A percentile compares a stretch with the other conserved stretches of the same genome.
Conservation (phyloP, 2,113 vertebrate species). For the Centropristis striata region DNA sequence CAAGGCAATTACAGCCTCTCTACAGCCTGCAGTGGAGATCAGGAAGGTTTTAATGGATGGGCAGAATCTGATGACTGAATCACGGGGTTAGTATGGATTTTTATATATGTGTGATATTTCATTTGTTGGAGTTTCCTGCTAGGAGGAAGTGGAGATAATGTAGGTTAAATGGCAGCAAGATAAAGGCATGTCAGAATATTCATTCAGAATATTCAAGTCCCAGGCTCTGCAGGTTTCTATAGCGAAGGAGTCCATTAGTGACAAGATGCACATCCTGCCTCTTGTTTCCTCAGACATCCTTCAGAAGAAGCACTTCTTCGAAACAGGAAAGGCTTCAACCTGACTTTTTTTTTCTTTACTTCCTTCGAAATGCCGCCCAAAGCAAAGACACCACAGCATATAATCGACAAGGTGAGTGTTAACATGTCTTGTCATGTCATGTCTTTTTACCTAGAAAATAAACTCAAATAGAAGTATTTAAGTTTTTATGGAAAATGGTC, state of each 20-base stretch:
- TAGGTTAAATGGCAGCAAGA: slow-evolving; percentile 13
- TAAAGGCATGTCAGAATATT: slow-evolving; percentile 12
- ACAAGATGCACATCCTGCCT: background rate
- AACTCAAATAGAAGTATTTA: no score
- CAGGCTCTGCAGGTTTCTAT: background rate
- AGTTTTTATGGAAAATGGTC: no score
- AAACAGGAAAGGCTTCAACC: no score
- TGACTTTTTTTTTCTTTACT: background rate
- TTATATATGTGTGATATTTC: background rate
- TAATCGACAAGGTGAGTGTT: background rate
- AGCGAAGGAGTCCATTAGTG: background rate
- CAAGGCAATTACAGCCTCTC: background rate
- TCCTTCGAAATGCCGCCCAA: slow-evolving; percentile 57
- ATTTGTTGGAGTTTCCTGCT: background rate
- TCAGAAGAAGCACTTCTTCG: background rate
- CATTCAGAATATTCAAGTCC: background rate
- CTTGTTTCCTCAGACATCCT: background rate
- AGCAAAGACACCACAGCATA: slow-evolving; percentile 43
- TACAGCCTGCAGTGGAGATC: background rate
- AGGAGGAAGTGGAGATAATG: slow-evolving; percentile 2
- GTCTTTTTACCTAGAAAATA: background rate
- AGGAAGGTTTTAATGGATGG: background rate
- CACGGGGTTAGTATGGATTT: slow-evolving; percentile 8
- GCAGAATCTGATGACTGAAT: slow-evolving; percentile 1
- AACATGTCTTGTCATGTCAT: no score